A percentile compares a stretch with the other conserved stretches of the same genome.
These are phyloP conservation scores for Tenthredo distinguenda DNA, from an alignment of 2,888 invertebrate genomes.

Conservation along the genomic window DNA sequence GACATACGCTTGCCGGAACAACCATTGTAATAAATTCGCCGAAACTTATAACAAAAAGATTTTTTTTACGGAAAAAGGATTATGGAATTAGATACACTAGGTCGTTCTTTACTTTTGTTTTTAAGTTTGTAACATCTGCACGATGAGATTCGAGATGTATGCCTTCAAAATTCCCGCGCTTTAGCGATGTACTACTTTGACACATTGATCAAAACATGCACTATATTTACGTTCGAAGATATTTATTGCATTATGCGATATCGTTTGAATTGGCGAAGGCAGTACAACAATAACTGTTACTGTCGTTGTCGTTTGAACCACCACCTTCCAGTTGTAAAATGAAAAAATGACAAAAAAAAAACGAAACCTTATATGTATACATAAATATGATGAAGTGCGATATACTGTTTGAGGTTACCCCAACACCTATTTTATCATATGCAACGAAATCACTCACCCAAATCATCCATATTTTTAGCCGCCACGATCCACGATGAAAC, in stretches of 20 bases:
- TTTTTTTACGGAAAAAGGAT: background rate
- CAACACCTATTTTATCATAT: slow-evolving; percentile 55
- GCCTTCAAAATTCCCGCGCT: slow-evolving; percentile 40
- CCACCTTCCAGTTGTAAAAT: background rate
- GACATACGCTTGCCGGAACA: background rate
- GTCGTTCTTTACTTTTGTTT: background rate
- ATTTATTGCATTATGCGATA: slow-evolving; percentile 17
- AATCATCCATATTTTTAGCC: slow-evolving; percentile 71
- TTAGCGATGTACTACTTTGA: background rate
- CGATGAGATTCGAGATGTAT: background rate
- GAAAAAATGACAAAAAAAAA: background rate
- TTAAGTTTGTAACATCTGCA: background rate
- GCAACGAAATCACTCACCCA: slow-evolving; percentile 69
- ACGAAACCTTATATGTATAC: background rate
- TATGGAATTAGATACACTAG: background rate
- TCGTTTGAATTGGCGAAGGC: slow-evolving; percentile 10
- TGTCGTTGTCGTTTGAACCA: background rate
- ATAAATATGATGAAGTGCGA: background rate
- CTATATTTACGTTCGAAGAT: slow-evolving; percentile 32
- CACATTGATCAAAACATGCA: slow-evolving; percentile 36
- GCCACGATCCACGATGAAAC: background rate
- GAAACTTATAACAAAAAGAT: background rate
- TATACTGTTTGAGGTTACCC: slow-evolving; percentile 62
- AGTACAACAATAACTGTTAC: background rate
- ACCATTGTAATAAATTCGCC: background rate